Evolutionary conservation across 1,140 invertebrate species (phyloP), one percentile per base, ranked within the genome.

Genomic region (Drosophila repletoides): DNA sequence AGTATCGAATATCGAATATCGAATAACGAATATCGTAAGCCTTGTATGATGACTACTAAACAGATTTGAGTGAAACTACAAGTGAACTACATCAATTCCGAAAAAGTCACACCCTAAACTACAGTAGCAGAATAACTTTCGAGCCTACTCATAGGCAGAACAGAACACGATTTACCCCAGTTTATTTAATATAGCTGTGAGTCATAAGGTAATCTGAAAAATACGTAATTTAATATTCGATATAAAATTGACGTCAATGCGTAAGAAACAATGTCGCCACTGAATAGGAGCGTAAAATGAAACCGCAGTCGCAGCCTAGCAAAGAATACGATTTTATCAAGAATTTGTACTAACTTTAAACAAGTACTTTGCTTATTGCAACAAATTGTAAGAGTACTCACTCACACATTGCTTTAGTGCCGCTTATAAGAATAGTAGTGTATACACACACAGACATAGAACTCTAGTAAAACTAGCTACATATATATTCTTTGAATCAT

Each of bases 321-420:
- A 48, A 36, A 41, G 58, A 43, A 33, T 43, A 36, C n/a, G 12
- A 14, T 14, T 2, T 31, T 22, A 9, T 24, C 3, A 29, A 9
- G 5, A 17, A 56, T 48, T 21, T 15, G 4, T 34, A 22, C 7
- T 58, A 15, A 15, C 17, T 53, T 31, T 7, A 28, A 33, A 41
- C 26, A 38, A 33, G n/a, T 51, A 43, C 19, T 33, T 53, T 34
- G 59, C 49, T 43, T 43, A 31, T 43, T 49, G 65, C 59, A n/a
- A n/a, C n/a, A 64, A 68, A 40, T 41, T 49, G 15, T 64, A 56
- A 49, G 33, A 69, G 43, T 69, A 36, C 10, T 40, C 43, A 51
- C 28, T 36, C 51, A 48, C 51, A 48, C 43, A 36, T 49, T 69
- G 66, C 66, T 69, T 69, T 43, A 56, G 26, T 65, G 36, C 36